Conservation (phyloP, 1,140 invertebrate genomes). For the Caenorhabditis latens region DNA sequence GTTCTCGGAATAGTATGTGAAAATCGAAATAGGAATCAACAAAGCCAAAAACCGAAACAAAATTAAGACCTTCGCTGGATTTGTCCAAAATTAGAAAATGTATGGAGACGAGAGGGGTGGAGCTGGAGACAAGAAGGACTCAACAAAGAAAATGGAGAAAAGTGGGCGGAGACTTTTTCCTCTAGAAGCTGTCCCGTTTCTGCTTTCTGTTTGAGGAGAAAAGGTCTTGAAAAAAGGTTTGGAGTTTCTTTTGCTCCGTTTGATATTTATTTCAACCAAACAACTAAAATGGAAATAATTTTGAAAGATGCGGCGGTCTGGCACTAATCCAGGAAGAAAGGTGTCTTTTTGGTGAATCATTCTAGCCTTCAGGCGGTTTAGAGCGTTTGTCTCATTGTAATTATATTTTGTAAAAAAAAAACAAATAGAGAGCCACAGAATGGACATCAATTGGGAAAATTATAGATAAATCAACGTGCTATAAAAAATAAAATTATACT, state of each 20-base stretch:
- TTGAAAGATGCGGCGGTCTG: background rate
- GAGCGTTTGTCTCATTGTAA: background rate
- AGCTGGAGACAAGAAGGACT: background rate
- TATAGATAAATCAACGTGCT: background rate
- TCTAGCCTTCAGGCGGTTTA: background rate
- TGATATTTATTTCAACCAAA: slow-evolving; percentile 21
- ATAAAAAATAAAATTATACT: too few species aligned
- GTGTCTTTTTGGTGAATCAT: background rate
- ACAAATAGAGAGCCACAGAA: background rate
- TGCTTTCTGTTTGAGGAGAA: slow-evolving; percentile 27
- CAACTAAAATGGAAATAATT: slow-evolving; percentile 7
- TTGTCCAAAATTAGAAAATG: slow-evolving; percentile 50
- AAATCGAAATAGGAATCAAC: background rate
- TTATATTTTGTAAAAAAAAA: background rate
- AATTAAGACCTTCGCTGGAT: slow-evolving; percentile 15
- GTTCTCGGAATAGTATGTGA: background rate
- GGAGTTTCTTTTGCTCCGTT: background rate
- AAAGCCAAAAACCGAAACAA: background rate
- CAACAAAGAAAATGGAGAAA: slow-evolving; percentile 30
- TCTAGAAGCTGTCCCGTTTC: background rate
- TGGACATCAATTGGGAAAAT: background rate
- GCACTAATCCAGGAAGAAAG: background rate
- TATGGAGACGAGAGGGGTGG: slow-evolving; percentile 17
- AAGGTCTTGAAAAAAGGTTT: background rate
- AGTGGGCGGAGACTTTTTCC: slow-evolving; percentile 14